phyloP scores from a whole-genome alignment of 2,113 vertebrate genomes.

The Pelodiscus sinensis region DNA sequence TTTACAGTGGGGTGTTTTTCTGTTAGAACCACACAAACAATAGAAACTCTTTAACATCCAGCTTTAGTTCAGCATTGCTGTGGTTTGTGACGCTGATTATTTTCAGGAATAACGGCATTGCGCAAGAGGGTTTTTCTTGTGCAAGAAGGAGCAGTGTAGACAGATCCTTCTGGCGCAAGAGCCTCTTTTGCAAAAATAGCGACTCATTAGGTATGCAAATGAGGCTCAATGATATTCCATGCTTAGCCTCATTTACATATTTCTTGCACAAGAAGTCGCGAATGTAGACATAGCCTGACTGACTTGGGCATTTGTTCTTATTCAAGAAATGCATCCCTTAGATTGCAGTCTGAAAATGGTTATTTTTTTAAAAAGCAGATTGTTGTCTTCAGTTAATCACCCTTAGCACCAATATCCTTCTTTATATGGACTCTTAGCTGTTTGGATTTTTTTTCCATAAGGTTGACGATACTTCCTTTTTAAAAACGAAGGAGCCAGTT shows the following conservation, averaged over 20 bases:
- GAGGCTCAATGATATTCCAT: too few species aligned
- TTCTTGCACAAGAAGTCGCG: too few species aligned
- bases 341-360: not conserved
- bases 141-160: too few species aligned
- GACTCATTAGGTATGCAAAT: too few species aligned
- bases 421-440: too few species aligned
- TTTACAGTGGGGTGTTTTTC: not conserved
- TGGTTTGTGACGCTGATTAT: not conserved
- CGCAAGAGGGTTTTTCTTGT: too few species aligned
- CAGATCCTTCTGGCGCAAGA: too few species aligned
- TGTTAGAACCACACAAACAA: not conserved
- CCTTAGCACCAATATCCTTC: not conserved
- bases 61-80: not conserved
- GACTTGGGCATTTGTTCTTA: slow-evolving; percentile 20
- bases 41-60: not conserved
- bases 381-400: not conserved
- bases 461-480: not conserved
- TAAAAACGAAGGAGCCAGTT: not conserved
- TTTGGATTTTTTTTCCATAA: not conserved
- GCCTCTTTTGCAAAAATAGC: too few species aligned
- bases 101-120: too few species aligned
- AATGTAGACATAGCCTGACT: not conserved
- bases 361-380: not conserved
- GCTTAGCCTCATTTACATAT: too few species aligned
- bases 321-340: not conserved